Conservation (phyloP, 2,113 vertebrate genomes). For the Zosterops pallidus region DNA sequence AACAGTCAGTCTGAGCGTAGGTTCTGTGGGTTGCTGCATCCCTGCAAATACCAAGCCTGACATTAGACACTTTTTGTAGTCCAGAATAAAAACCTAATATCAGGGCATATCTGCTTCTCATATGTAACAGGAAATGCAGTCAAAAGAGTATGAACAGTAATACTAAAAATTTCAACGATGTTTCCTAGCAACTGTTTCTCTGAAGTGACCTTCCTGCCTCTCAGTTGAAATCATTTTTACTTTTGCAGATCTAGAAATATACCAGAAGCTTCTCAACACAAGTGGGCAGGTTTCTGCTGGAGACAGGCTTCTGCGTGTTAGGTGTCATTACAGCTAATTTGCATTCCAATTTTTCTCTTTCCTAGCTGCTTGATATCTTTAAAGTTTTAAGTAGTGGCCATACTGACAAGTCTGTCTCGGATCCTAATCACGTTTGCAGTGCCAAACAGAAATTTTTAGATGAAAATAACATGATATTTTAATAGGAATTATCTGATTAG, state of each 20-base stretch:
- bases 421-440: background rate
- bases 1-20: background rate
- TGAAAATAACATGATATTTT: background rate
- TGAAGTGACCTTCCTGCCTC: slow-evolving; percentile 1
- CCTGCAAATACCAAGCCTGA: background rate
- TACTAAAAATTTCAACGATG: background rate
- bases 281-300: background rate
- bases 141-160: background rate
- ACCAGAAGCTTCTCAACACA: background rate
- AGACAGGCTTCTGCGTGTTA: background rate
- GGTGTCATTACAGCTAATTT: background rate
- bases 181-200: slow-evolving; percentile 50
- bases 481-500: background rate
- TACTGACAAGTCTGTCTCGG: background rate
- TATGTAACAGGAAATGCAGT: background rate
- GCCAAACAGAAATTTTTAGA: background rate
- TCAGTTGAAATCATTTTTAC: background rate
- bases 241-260: slow-evolving; percentile 15
- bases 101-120: background rate
- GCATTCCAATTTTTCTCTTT: background rate
- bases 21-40: background rate
- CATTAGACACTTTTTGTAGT: background rate
- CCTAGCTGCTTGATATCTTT: background rate
- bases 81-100: background rate
- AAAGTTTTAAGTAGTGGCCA: background rate